Evolutionary conservation across 2,113 vertebrate genomes (phyloP), one percentile per base, ranked within the genome.

Genomic region (Xenopus laevis): DNA sequence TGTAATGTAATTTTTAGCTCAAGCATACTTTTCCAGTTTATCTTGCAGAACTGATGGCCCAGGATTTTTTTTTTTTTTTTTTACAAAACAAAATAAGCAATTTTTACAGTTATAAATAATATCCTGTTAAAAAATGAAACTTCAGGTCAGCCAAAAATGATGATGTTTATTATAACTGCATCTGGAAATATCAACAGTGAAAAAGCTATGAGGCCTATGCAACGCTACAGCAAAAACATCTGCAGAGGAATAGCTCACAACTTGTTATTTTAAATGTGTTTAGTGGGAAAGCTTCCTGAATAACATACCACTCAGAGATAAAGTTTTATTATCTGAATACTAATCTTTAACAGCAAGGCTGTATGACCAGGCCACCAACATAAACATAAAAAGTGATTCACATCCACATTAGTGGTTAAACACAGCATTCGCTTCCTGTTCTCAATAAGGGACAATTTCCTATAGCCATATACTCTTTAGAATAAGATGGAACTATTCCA

Each of bases 101-200:
- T 40, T 73, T 79, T 79, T 47, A 80, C 68, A 64, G 12, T 73
- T 68, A 72, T 63, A 50, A 5, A 15, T 23, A 71, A 59, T 61
- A 71, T 69, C 76, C 77, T 72, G 53, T 74, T 69, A 45, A 72
- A 46, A 55, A 78, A 70, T 13, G 46, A 70, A 63, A 63, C 2
- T 59, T 61, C 78, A 81, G 64, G 64, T 75, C 30, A 70, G 44
- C 57, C 72, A 80, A 75, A 79, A 79, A 70, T 47, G 71, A 80
- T 11, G 57, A 71, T 70, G 20, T 66, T 64, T 67, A 55, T 71
- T 83, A 68, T 0, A 74, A 16, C 59, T 11, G 53, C 18, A 76
- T 47, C 58, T 74, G 72, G 64, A 81, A 81, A 70, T 66, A 78
- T 13, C 53, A 74, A 58, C 0, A 79, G 47, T 65, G 45, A 73